phyloP scores from a whole-genome alignment of 2,888 invertebrate species.

The Dryobota labecula region DNA sequence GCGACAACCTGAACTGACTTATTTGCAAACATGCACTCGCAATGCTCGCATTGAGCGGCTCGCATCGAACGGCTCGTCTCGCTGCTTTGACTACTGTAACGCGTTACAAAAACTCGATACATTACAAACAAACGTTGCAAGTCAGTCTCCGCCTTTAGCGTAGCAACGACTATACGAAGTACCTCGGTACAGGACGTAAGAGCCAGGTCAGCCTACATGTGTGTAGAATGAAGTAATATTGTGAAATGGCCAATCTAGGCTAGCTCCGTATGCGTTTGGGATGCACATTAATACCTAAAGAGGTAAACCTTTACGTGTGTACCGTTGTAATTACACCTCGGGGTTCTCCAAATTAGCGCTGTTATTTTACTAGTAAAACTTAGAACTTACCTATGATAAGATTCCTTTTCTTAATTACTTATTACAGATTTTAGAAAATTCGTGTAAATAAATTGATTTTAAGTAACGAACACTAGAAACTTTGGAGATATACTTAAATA shows the following conservation, averaged over 20 bases:
- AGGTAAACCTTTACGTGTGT: neutral
- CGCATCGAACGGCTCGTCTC: too few relatives aligned
- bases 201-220: neutral
- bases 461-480: neutral
- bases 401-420: neutral
- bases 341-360: neutral
- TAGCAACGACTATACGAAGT: neutral
- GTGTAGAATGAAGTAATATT: neutral
- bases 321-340: neutral
- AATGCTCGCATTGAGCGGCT: too few relatives aligned
- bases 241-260: neutral
- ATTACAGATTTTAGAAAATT: neutral
- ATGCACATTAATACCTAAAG: neutral
- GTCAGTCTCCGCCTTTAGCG: too few relatives aligned
- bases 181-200: neutral
- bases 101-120: too few relatives aligned
- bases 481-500: neutral
- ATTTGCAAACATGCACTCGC: too few relatives aligned
- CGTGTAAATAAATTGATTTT: neutral
- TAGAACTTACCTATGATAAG: neutral
- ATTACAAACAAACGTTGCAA: too few relatives aligned
- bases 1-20: too few relatives aligned
- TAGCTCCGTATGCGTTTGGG: too few relatives aligned
- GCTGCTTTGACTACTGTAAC: too few relatives aligned
- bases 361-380: neutral